These are phyloP conservation scores for Phalacrocorax pelagicus DNA, from an alignment of 2,113 vertebrate species.

Conservation along the genomic window DNA sequence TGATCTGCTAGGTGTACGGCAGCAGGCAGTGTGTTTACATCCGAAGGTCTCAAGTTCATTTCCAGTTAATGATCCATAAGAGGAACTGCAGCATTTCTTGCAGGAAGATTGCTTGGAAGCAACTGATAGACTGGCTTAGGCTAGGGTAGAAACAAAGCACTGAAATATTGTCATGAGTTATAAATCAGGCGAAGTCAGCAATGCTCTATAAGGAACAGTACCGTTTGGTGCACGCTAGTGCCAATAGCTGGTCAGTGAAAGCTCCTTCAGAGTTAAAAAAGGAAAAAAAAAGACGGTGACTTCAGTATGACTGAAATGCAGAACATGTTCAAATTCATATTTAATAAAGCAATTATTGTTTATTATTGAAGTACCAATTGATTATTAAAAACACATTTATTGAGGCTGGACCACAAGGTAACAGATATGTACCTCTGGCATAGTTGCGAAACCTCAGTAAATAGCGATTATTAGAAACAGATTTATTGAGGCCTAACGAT, in stretches of 20 bases:
- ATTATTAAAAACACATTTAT: slow-evolving; percentile 80
- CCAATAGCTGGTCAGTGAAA: background rate
- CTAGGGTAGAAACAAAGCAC: background rate
- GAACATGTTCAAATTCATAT: slow-evolving; percentile 32
- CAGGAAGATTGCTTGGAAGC: background rate
- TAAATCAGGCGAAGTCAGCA: background rate
- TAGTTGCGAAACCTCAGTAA: slow-evolving; percentile 71
- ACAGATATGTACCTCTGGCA: slow-evolving; percentile 70
- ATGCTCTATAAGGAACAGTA: background rate
- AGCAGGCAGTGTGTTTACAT: background rate
- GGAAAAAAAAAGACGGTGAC: background rate
- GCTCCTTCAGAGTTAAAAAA: background rate
- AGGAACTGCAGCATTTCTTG: background rate
- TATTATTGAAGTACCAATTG: slow-evolving; percentile 73
- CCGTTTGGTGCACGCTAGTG: background rate
- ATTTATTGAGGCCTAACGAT: slow-evolving; percentile 65
- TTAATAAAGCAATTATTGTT: slow-evolving; percentile 69
- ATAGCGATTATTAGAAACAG: slow-evolving; percentile 76
- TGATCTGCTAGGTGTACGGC: background rate
- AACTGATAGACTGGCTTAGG: background rate
- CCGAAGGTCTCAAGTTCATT: background rate
- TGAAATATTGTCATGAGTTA: background rate
- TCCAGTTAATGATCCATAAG: slow-evolving; percentile 17
- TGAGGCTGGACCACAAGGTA: slow-evolving; percentile 72
- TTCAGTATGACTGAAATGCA: background rate